phyloP scores from a whole-genome alignment of 2,797 vertebrate species.

The Brachyrhaphis roseni region DNA sequence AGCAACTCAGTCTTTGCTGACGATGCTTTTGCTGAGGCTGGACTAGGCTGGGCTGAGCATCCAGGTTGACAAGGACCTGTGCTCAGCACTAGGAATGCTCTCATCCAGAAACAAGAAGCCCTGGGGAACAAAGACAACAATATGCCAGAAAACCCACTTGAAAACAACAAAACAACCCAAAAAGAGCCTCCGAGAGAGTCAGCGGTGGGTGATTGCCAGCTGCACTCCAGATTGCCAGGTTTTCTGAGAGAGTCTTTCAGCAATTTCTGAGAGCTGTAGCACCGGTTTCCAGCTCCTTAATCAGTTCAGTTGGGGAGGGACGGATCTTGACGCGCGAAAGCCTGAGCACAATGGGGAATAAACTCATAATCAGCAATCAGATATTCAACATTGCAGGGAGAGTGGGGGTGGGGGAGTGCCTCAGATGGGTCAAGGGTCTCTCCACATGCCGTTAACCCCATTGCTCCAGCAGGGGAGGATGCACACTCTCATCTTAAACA shows the following conservation, averaged over 20 bases:
- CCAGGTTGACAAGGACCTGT: constrained; percentile 81
- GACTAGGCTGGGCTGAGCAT: constrained; percentile 71
- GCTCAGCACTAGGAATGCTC: constrained; percentile 84
- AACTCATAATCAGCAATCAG: constrained; percentile 86
- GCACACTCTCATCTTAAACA: constrained; percentile 60
- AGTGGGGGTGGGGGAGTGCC: constrained; percentile 70
- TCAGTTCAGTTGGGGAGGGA: constrained; percentile 76
- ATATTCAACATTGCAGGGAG: constrained; percentile 74
- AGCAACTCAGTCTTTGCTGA: constrained; percentile 75
- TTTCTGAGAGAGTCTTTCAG: constrained; percentile 73
- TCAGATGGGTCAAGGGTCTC: constrained; percentile 83
- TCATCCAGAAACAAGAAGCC: constrained; percentile 85
- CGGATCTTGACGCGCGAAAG: constrained; percentile 78
- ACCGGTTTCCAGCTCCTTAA: constrained; percentile 81
- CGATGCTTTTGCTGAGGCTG: constrained; percentile 63
- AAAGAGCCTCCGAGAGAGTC: constrained; percentile 66
- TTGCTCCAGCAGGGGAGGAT: constrained; percentile 66
- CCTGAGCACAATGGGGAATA: constrained; percentile 78
- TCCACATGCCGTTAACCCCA: constrained; percentile 77
- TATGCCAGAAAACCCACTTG: constrained; percentile 74
- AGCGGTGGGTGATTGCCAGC: constrained; percentile 81
- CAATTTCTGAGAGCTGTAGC: constrained; percentile 74
- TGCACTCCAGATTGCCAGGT: constrained; percentile 79
- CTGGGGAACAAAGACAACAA: constrained; percentile 81
- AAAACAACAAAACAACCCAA: constrained; percentile 82